Evolutionary conservation across 1,140 invertebrate genomes (phyloP), one percentile per base, ranked within the genome.

Genomic region (Bombus huntii): DNA sequence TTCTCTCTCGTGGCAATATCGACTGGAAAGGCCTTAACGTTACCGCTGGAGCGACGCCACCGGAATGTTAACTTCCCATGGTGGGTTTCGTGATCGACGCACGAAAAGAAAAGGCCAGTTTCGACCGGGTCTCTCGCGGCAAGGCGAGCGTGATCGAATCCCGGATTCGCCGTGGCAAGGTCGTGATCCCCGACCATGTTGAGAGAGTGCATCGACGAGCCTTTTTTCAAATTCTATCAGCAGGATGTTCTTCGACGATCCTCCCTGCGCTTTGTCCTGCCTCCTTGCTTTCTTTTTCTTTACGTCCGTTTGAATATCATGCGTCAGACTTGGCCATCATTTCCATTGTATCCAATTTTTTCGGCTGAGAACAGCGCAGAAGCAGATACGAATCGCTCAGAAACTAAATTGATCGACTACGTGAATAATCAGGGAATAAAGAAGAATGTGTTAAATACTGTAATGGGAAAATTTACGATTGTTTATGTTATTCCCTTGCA

Each of bases 21-120:
- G 88, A 88, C 82, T 92, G 89, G 91, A 93, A 93, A 92, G 92
- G 92, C 85, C 87, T 91, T 89, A 68, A 90, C 78, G 83, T 53
- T 77, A 42, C 31, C 18, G 42, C 31, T 47, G 47, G 31, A 65
- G 42, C 86, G 86, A 91, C 91, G 91, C 92, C 91, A 90, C 90
- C 89, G 92, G 92, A 93, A 93, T 93, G 92, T 89, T 91, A 88
- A 93, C 92, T 95, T 94, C 93, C 92, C 93, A 94, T 94, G 92
- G 42, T 42, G 77, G 71, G 22, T 9, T n/a, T 85, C 57, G 87
- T 77, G 87, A 86, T 59, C 59, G 37, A 66, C 70, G 44, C 82
- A 47, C 68, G 25, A 74, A 83, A 90, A 73, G 77, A 89, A 82
- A 84, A 87, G 71, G 79, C 44, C 39, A 78, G 66, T 77, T 77